Evolutionary conservation across 1,140 invertebrate genomes (phyloP).

Genomic region (Drosophila gunungcola): DNA sequence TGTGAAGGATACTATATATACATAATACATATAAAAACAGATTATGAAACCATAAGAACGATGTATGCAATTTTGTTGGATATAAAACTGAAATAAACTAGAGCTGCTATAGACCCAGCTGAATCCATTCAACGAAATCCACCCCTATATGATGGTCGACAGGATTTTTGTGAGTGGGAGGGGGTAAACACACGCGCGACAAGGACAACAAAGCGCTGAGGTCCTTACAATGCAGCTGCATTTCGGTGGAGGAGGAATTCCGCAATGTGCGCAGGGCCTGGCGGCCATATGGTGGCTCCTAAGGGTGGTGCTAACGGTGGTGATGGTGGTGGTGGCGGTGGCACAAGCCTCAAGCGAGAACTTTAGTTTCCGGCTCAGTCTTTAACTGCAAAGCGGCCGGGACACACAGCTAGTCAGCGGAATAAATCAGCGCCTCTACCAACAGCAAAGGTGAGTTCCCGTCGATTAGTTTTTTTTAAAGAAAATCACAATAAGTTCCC

Average conservation of each 20-base stretch:
- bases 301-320: conserved; percentile 47
- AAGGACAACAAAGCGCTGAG: conserved; percentile 47
- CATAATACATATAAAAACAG: conserved; percentile 8
- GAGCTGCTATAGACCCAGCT: conserved; percentile 50
- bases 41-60: conserved; percentile 27
- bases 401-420: conserved; percentile 60
- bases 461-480: neutral
- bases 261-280: conserved; percentile 76
- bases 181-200: conserved; percentile 26
- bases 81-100: conserved; percentile 49
- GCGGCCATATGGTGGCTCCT: conserved; percentile 64
- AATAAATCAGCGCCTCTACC: conserved; percentile 37
- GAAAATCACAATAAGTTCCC: neutral
- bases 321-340: conserved; percentile 17
- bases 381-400: conserved; percentile 47
- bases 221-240: conserved; percentile 40
- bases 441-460: conserved; percentile 11
- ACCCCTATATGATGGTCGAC: conserved; percentile 33
- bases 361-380: conserved; percentile 66
- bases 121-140: conserved; percentile 55
- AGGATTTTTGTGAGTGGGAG: conserved; percentile 13
- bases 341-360: conserved; percentile 54
- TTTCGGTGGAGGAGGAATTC: conserved; percentile 62
- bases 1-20: conserved; percentile 28
- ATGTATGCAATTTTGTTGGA: conserved; percentile 45